Conservation (phyloP, 2,797 vertebrate genomes). For the Trematomus bernacchii region DNA sequence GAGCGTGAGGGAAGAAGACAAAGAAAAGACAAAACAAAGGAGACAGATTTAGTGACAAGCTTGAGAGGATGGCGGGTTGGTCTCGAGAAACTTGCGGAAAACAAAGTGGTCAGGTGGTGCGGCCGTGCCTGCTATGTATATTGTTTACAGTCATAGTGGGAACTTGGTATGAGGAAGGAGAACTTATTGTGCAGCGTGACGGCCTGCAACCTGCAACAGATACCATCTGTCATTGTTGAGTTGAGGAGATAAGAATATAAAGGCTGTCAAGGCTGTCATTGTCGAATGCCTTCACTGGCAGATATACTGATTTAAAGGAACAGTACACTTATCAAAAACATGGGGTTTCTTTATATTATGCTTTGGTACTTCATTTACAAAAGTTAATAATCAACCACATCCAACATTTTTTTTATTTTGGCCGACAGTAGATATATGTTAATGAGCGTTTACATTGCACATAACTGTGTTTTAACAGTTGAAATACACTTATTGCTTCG, state of each 20-base stretch:
- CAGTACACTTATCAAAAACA: neutral
- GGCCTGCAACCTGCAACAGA: constrained; percentile 52
- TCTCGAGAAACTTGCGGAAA: constrained; percentile 28
- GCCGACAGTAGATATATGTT: neutral
- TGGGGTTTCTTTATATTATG: neutral
- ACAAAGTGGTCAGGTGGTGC: constrained; percentile 26
- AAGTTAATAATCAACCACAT: neutral
- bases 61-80: constrained; percentile 23
- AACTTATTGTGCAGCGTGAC: constrained; percentile 16
- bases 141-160: constrained; percentile 47
- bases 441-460: neutral
- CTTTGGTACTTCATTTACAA: neutral
- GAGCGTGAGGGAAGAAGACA: constrained; percentile 13
- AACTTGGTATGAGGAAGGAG: constrained; percentile 19
- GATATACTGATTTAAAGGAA: constrained; percentile 39
- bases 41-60: constrained; percentile 29
- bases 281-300: constrained; percentile 40
- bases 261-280: constrained; percentile 40
- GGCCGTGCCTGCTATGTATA: constrained; percentile 32
- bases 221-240: constrained; percentile 64
- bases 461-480: neutral
- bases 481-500: constrained; percentile 9
- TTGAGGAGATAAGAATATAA: constrained; percentile 44
- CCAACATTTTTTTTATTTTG: neutral
- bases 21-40: constrained; percentile 32